Conservation (phyloP, 2,113 vertebrate species). For the Triplophysa dalaica region DNA sequence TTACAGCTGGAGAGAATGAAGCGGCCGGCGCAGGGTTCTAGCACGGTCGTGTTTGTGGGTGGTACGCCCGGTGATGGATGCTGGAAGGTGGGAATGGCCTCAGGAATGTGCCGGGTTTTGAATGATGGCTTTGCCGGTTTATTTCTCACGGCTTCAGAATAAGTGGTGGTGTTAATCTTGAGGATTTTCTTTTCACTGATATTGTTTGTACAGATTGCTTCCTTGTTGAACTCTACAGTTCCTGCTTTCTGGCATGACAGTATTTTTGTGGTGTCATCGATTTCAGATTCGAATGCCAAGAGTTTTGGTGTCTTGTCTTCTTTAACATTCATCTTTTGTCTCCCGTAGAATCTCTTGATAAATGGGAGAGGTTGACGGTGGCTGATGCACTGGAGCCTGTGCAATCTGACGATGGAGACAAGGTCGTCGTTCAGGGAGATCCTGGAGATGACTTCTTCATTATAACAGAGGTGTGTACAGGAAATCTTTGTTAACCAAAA, state of each 20-base stretch:
- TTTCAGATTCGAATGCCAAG: no score
- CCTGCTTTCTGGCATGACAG: no score
- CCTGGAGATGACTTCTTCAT: conserved; percentile 96
- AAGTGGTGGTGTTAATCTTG: neutral
- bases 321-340: conserved; percentile 10
- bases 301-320: neutral
- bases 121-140: conserved; percentile 10
- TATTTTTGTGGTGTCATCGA: no score
- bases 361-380: conserved; percentile 95
- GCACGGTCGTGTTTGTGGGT: conserved; percentile 25
- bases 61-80: conserved; percentile 26
- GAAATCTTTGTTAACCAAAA: neutral
- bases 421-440: conserved; percentile 95
- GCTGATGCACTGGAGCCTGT: conserved; percentile 93
- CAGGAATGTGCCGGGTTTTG: conserved; percentile 24
- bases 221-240: no score
- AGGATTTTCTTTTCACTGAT: neutral
- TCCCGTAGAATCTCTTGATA: conserved; percentile 90
- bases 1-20: conserved; percentile 8
- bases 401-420: conserved; percentile 96
- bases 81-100: conserved; percentile 16
- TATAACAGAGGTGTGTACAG: conserved; percentile 88
- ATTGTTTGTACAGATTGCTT: no score
- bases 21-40: neutral
- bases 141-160: neutral